Base-by-base conservation (phyloP, 2,888 invertebrate genomes). In the Plebejus anna region DNA sequence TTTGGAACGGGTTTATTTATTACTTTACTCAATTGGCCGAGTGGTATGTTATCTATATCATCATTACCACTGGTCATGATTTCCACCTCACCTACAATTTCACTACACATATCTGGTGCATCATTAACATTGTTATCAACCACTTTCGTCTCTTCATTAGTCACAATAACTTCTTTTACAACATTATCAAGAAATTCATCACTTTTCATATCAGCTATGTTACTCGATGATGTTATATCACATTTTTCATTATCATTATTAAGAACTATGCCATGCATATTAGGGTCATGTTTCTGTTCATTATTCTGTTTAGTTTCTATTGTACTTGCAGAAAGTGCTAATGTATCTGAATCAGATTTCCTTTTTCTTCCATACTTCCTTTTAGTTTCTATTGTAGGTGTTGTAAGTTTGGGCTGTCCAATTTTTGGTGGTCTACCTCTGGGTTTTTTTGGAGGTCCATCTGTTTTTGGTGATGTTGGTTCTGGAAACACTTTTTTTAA, bases 11-110 rank as follows among this genome's bases (percentile, higher is more conserved):
- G 32, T 66, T 66, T 66, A 66, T 66, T 66, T 13, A 66, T 66
- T 13, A 16, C 66, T 32, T 66, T 76, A 76, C 80, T 79, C 47
- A 80, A 73, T 51, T 76, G 77, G 76, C 78, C 76, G 55, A 80
- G 77, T n/a, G 80, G 80, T 38, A 80, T 59, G 75, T 80, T 78
- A 76, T 80, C 80, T 42, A 76, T 76, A 22, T 80, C 79, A 76
- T 80, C 79, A 66, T 66, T 66, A 36, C 4, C 13, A 36, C 66
- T 32, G 11, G 66, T 66, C 66, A 36, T 66, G 28, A 66, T 32
- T 16, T 66, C 66, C 28, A 66, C 66, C 16, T 66, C 66, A 11
- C 66, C 66, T 32, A 66, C 66, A 36, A 66, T 66, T 66, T 66
- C 66, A 66, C 66, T 66, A 66, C 13, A 66, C 66, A 66, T 16